Percentiles rank a stretch among this genome's conserved stretches.
Evolutionary conservation across 2,797 vertebrate genomes (phyloP).

Genomic region (Liasis olivaceus): DNA sequence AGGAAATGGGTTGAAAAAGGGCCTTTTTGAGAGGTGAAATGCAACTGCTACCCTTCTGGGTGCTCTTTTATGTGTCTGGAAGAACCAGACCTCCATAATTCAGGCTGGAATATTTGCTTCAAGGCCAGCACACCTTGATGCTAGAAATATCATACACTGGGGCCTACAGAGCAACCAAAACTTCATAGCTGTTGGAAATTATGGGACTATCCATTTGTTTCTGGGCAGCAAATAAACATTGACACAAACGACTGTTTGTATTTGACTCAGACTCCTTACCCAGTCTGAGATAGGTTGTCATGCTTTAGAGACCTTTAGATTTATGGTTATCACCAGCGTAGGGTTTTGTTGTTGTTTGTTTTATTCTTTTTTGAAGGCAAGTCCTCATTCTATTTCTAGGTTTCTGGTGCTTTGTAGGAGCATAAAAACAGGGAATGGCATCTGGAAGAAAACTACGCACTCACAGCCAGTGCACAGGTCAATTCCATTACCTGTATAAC

Average conservation of each 20-base stretch:
- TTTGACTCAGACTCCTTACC: not conserved
- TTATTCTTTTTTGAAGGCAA: not conserved
- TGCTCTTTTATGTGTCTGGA: slow-evolving; percentile 20
- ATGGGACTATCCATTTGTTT: not conserved
- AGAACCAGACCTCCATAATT: slow-evolving; percentile 12
- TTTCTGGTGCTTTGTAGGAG: not conserved
- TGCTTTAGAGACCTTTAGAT: not conserved
- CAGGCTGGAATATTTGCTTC: not conserved
- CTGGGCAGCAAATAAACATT: not conserved
- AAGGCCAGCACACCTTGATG: not conserved
- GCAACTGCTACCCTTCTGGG: not conserved
- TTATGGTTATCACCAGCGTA: not conserved
- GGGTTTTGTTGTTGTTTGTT: not conserved
- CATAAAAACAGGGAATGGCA: not conserved
- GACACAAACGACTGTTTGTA: not conserved
- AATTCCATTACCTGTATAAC: not conserved
- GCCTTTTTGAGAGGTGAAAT: slow-evolving; percentile 33
- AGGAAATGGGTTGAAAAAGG: slow-evolving; percentile 28
- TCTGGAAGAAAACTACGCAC: not conserved
- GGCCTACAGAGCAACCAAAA: not conserved
- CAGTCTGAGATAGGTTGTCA: not conserved
- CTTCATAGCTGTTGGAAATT: not conserved
- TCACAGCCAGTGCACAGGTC: not conserved
- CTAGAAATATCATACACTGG: not conserved
- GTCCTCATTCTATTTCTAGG: not conserved